Base-by-base conservation (phyloP, 2,888 invertebrate genomes). In the Coremacera marginata region DNA sequence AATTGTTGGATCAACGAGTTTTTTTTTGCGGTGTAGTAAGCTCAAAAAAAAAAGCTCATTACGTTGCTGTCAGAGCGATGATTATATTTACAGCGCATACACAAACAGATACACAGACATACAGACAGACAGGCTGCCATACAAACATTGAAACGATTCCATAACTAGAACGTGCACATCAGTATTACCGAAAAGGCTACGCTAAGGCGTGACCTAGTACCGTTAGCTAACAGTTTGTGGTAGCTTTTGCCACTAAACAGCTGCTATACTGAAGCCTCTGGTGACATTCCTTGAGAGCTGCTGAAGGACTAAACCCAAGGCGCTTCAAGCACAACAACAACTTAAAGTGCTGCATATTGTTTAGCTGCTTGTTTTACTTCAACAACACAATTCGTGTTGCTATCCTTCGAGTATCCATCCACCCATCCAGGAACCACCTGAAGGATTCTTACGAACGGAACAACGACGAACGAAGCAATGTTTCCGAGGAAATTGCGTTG, bases 341-440 rank as follows among this genome's bases (percentile, higher is more conserved):
- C 25, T 14, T 19, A 65, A 37, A 22, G 19, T 19, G 11, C 63
- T 4, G 27, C 27, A 31, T 63, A 34, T 14, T 34, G 63, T 31
- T 63, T n/a, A 34, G 8, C 16, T 63, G 34, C 34, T n/a, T 31
- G 16, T n/a, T 14, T 63, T n/a, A 19, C n/a, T 25, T 2, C 25
- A 2, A 1, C 27, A 1, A 4, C 2, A 14, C 11, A 44, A 44
- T 44, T 44, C 44, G 11, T 11, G 44, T 11, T 67, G 44, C 2
- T 11, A 7, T 44, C 44, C 67, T n/a, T 79, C 77, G 75, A 77
- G 81, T 79, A 27, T 71, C 76, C 57, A 72, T 60, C 81, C 76
- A 81, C 31, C 70, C 44, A 44, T 44, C 44, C 11, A 44, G 44
- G 2, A 44, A 27, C 27, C 62, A 44, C 81, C 79, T 80, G 76